phyloP scores from a whole-genome alignment of 2,888 invertebrate genomes.

The Leptinotarsa haldemani region DNA sequence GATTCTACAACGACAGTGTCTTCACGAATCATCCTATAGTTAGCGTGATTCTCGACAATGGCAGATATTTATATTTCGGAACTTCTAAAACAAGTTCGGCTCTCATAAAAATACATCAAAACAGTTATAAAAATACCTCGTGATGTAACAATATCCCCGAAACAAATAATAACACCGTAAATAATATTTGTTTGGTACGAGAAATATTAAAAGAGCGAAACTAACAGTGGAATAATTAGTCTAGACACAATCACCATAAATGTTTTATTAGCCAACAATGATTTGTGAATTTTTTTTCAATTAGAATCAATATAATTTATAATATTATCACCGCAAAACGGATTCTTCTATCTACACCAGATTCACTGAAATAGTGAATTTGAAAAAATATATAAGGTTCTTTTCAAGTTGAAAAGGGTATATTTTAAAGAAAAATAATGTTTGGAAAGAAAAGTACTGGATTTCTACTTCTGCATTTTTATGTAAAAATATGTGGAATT shows the following conservation, averaged over 20 bases:
- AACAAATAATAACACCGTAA: slow-evolving; percentile 23
- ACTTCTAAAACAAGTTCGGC: slow-evolving; percentile 35
- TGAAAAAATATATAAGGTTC: not conserved
- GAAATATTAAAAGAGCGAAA: slow-evolving; percentile 28
- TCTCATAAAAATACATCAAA: slow-evolving; percentile 35
- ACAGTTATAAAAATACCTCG: slow-evolving; percentile 39
- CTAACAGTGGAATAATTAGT: slow-evolving; percentile 36
- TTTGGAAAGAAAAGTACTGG: no score
- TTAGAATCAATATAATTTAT: slow-evolving; percentile 22
- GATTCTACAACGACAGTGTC: no score
- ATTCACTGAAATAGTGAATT: no score
- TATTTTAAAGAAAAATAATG: no score
- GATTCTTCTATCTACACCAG: not conserved
- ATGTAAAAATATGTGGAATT: no score
- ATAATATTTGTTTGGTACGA: slow-evolving; percentile 30
- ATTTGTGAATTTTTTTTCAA: slow-evolving; percentile 29
- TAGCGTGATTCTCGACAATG: slow-evolving; percentile 33
- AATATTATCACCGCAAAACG: slow-evolving; percentile 7
- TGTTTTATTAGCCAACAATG: slow-evolving; percentile 30
- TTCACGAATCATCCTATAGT: slow-evolving; percentile 4
- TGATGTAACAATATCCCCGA: slow-evolving; percentile 35
- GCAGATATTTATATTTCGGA: slow-evolving; percentile 32
- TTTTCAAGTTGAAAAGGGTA: no score
- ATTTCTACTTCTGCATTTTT: no score
- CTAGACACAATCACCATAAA: slow-evolving; percentile 41